Base-by-base conservation (phyloP, 2,113 vertebrate species). In the Falcunculus frontatus region DNA sequence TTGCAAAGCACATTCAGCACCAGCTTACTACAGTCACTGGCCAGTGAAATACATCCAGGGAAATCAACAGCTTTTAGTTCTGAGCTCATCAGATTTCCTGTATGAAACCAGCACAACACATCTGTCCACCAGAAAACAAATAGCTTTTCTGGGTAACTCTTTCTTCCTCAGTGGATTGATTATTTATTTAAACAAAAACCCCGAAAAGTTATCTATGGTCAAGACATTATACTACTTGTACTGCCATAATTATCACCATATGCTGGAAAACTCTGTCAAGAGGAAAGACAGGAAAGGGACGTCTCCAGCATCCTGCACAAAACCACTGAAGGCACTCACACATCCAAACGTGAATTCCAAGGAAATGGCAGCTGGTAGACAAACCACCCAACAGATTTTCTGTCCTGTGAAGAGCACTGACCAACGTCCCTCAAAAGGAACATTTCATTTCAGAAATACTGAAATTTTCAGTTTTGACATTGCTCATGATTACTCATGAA, bases 401-500 rank as follows among this genome's bases (percentile, higher is more conserved):
- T 62, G 33, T 46, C 35, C 41, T n/a, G 11, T 72, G 30, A 50
- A 63, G 33, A 72, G 35, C 41, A 52, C 13, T 9, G 20, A 65
- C 6, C 12, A 53, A 46, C 19, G 5, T 7, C 21, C 8, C 19
- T 27, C n/a, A 88, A 9, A 15, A 44, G 42, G 37, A 90, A 42
- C 1, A 35, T 23, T 33, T 60, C 1, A 47, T n/a, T 76, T 79
- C 44, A 73, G 50, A 69, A 77, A 33, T 20, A 57, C 1, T 23
- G 41, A 47, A 57, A 67, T 41, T 17, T 42, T 19, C 17, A 20
- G 6, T 33, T 84, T 67, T 86, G 32, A 57, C 20, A 70, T 21
- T 2, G 27, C 29, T 41, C 12, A 29, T 29, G 13, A 46, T 53
- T 80, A n/a, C 4, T 86, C 22, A 33, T 0, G 0, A 46, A 84